A percentile compares a stretch with the other conserved stretches of the same genome.
Evolutionary conservation across 2,888 invertebrate species (phyloP).

Genomic region (Phrixothrix hirtus): DNA sequence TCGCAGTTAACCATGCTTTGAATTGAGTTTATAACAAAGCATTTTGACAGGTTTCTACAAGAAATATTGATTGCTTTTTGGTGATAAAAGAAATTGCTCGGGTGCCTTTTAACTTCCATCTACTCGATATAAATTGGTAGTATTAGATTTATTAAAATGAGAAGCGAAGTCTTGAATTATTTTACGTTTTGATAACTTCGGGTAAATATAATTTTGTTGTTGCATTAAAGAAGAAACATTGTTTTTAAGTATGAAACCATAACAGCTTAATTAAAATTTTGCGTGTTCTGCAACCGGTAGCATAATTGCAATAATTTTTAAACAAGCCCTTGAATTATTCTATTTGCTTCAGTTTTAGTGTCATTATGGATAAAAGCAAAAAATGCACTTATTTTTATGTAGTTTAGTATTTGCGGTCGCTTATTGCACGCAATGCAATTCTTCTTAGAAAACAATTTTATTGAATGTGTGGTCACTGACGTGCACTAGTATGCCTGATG

Average conservation of each 20-base stretch:
- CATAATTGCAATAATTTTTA: conserved; percentile 22
- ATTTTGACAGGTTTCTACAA: conserved; percentile 13
- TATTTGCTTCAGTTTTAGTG: conserved; percentile 11
- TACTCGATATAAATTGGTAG: no score
- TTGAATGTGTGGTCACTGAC: conserved; percentile 8
- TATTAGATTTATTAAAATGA: no score
- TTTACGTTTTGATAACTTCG: no score
- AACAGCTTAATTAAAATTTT: conserved; percentile 23
- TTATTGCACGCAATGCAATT: conserved; percentile 22
- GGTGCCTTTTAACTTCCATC: no score
- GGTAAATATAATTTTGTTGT: no score
- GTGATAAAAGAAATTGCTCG: no score
- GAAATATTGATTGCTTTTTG: conserved; percentile 19
- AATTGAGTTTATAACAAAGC: conserved; percentile 8
- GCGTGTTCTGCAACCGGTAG: conserved; percentile 21
- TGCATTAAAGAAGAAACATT: no score
- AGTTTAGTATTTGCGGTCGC: conserved; percentile 9
- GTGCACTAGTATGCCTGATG: conserved; percentile 1
- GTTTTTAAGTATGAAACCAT: no score
- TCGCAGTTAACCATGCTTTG: neutral
- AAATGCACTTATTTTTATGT: conserved; percentile 7
- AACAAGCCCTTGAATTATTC: conserved; percentile 19
- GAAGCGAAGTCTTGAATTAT: no score
- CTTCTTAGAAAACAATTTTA: conserved; percentile 20
- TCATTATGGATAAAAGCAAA: conserved; percentile 13